Evolutionary conservation across 2,888 invertebrate genomes (phyloP), one percentile per base, ranked within the genome.

Genomic region (Metellina segmentata): DNA sequence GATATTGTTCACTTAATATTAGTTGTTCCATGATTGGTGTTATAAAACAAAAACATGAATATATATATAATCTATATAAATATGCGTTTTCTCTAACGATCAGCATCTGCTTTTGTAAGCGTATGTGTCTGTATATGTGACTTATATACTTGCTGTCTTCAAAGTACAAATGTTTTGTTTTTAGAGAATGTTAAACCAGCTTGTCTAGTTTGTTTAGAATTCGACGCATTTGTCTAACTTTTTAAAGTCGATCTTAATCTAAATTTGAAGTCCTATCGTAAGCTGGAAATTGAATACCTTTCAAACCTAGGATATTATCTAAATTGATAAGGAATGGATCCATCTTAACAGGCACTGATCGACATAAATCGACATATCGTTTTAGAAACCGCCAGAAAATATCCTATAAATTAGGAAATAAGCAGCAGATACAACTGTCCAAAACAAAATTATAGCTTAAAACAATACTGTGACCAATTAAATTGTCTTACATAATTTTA

Each of bases 151-250:
- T 51, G 81, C 81, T 81, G 87, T 89, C 81, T 82, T 89, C 81
- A 89, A 89, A 89, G 88, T 89, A 89, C 88, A 89, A 89, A 89
- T 20, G 51, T 89, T 75, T 69, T 70, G 52, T 86, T 78, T 86
- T 52, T 52, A 19, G 51, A 16, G n/a, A 19, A 7, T 34, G 48
- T 69, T 75, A 48, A 69, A 48, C 70, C 20, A 53, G 72, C 74
- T 71, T 83, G 52, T 11, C 20, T 20, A 11, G 71, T 20, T 20
- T 78, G 51, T n/a, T 49, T 19, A 19, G n/a, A 51, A 19, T 51
- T 70, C n/a, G 82, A 82, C 51, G 82, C 82, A 82, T 74, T 83
- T 74, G 72, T 52, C 52, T 13, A 20, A 74, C 20, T 34, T 20
- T 16, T n/a, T 19, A 51, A 19, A 6, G 49, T n/a, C 16, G 52